Evolutionary conservation across 2,113 vertebrate species (phyloP), one percentile per base, ranked within the genome.

Genomic region (Hyperopisus bebe): DNA sequence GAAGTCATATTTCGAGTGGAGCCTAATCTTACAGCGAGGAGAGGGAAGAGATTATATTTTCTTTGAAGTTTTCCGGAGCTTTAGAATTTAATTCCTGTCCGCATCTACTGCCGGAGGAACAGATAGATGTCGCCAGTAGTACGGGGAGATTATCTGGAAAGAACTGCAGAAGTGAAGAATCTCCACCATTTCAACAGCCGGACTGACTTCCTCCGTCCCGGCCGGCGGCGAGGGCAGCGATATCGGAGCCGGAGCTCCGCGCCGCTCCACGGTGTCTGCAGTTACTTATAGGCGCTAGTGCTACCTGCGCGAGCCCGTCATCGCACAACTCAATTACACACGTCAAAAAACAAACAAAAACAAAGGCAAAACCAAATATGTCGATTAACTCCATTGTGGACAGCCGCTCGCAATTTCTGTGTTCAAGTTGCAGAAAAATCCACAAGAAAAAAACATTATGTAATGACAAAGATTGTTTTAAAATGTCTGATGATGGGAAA

Each of bases 121-220:
- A 90, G 89, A 90, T 87, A 90, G 89, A 90, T 90, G 89, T 90
- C 89, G 89, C 89, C 89, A 90, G 66, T 48, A 87, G 89, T 87
- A 90, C 89, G 48, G 85, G 77, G 48, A 87, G 89, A 89, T 89
- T 62, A 89, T 89, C 89, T 66, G 53, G 19, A 21, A 89, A 70
- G 55, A 48, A 48, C 82, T 66, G 39, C 89, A 35, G 84, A 53
- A 84, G 50, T 70, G 83, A 58, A 47, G 50, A 62, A 62, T 86
- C 50, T 89, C 82, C 53, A 66, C n/a, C 44, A 70, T 66, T 89
- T 48, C 89, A 66, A 46, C 53, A 89, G n/a, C 89, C 27, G 51
- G 42, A 51, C 50, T 51, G 24, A 5, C 24, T 86, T 47, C 48
- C 46, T 86, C 9, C n/a, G 3, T 15, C 47, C 24, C 21, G 27